Evolutionary conservation across 92 coral and sea anemone species (phyloP), one percentile per base, ranked within the genome.

Genomic region (Siderastrea radians): DNA sequence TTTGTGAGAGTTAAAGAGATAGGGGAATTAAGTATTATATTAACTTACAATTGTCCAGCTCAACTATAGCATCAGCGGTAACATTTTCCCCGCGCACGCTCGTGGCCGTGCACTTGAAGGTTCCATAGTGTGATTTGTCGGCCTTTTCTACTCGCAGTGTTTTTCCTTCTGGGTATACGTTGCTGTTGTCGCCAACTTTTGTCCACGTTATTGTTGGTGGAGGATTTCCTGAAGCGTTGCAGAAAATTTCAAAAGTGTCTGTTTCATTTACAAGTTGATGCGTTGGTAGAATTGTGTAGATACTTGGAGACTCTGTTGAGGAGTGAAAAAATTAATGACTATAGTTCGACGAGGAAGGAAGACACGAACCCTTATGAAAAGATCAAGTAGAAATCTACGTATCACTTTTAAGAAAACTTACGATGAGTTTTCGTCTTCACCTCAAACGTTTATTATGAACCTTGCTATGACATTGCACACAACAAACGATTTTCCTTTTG

Each of bases 141-240:
- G 89, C 78, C 1, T 69, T 55, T 9, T 85, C 67, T 14, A 90
- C 53, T 14, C 58, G 64, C 19, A 94, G 86, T 49, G 78, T 66
- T 14, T 61, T 77, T 2, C 92, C 89, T 2, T 55, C 3, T 12
- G 91, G 87, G 55, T 75, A 82, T 12, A 62, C 47, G 61, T 76
- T 87, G 57, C 62, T 60, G 38, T 66, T 49, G 61, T 75, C 88
- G 44, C 90, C 89, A 49, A 67, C 60, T 72, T 94, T 88, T 17
- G 63, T 57, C 96, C 96, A 94, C 45, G 79, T 74, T 46, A 94
- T 82, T 11, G 85, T 75, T 1, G 98, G 95, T 6, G 69, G 19
- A 5, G 98, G 98, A 61, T 96, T 88, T 45, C 99, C 99, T 1
- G 94, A 87, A 2, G 88, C 96, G 77, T 96, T 92, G 67, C 99